Evolutionary conservation across 1,140 invertebrate genomes (phyloP).

Genomic region (Euura lappo): DNA sequence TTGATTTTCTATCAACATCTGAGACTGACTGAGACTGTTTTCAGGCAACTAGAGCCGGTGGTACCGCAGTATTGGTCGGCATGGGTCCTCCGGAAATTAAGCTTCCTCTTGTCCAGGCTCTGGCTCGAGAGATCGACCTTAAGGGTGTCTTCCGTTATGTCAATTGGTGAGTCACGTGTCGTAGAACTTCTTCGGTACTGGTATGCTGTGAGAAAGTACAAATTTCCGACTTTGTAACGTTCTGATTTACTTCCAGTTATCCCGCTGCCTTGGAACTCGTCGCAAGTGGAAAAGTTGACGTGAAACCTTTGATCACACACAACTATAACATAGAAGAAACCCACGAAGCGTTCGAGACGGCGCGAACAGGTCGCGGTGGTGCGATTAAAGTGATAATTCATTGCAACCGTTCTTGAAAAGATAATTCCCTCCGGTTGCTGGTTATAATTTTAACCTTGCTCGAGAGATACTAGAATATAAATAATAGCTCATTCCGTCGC

Average conservation of each 20-base stretch:
- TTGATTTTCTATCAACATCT: not conserved
- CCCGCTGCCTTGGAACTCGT: constrained; percentile 84
- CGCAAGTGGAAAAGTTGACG: constrained; percentile 80
- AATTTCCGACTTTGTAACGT: constrained; percentile 30
- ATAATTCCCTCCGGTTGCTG: constrained; percentile 15
- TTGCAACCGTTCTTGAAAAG: constrained; percentile 61
- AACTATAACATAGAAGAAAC: constrained; percentile 87
- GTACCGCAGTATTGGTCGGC: constrained; percentile 84
- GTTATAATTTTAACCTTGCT: no score
- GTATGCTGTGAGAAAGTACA: not conserved
- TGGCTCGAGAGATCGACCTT: constrained; percentile 88
- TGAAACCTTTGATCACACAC: constrained; percentile 91
- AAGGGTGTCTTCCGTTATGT: constrained; percentile 89
- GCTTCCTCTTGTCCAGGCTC: constrained; percentile 81
- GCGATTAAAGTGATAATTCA: constrained; percentile 95
- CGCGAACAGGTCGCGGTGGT: constrained; percentile 70
- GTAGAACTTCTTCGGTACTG: not conserved
- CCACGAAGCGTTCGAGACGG: constrained; percentile 84
- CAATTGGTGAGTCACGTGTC: constrained; percentile 75
- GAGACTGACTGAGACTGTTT: constrained; percentile 29
- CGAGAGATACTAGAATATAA: not conserved
- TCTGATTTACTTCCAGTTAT: constrained; percentile 70
- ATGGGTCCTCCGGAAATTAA: constrained; percentile 80
- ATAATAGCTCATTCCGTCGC: not conserved
- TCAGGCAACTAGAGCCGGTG: constrained; percentile 84